Conservation (phyloP, 1,140 invertebrate genomes). For the Triops longicaudatus region DNA sequence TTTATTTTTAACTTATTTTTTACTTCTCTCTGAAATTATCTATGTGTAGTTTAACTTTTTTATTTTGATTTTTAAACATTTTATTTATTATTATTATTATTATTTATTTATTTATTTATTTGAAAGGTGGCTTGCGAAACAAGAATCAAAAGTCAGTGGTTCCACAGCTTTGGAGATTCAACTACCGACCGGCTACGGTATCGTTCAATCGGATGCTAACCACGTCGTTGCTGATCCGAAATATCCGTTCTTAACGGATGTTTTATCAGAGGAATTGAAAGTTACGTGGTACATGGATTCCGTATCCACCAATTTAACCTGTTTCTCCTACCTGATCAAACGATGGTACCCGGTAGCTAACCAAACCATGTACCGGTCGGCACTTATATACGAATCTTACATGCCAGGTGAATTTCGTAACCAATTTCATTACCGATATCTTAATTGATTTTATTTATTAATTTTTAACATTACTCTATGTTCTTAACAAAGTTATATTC, state of each 20-base stretch:
- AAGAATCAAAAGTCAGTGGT: conserved; percentile 39
- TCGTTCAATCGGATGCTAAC: conserved; percentile 48
- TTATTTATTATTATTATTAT: too few relatives aligned
- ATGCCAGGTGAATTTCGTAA: conserved; percentile 44
- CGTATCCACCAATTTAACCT: conserved; percentile 38
- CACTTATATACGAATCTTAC: conserved; percentile 51
- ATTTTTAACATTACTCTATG: conserved; percentile 16
- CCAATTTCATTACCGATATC: background rate
- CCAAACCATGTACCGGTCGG: conserved; percentile 46
- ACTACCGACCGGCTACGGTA: conserved; percentile 50
- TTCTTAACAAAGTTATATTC: too few relatives aligned
- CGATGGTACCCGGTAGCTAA: conserved; percentile 55
- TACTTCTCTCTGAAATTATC: conserved; percentile 19
- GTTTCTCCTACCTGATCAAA: conserved; percentile 43
- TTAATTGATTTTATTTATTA: conserved; percentile 6
- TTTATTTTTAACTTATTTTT: conserved; percentile 10
- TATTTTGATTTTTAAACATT: too few relatives aligned
- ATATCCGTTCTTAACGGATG: conserved; percentile 16
- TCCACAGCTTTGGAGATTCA: conserved; percentile 49
- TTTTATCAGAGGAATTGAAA: conserved; percentile 30
- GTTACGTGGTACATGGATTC: conserved; percentile 43
- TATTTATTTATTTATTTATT: conserved; percentile 15
- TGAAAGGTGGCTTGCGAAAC: conserved; percentile 37
- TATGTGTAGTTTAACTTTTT: too few relatives aligned
- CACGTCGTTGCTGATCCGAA: conserved; percentile 18